Evolutionary conservation across 2,113 vertebrate species (phyloP).

Genomic region (Pao palembangensis): DNA sequence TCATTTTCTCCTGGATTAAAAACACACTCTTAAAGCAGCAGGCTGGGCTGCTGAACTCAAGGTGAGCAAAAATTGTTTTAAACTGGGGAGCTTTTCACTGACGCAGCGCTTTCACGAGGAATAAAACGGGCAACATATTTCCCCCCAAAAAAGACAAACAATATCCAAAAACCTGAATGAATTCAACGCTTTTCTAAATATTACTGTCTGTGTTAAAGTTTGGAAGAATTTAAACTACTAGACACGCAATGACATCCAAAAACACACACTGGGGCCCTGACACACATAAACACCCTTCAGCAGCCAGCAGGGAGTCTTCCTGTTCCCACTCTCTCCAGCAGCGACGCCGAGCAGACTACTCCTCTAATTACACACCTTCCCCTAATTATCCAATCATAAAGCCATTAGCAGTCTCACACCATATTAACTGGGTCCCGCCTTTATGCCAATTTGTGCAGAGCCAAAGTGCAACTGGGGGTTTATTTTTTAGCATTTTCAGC

Average conservation of each 20-base stretch:
- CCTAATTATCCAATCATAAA: conserved; percentile 82
- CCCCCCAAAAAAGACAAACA: neutral
- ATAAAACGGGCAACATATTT: too few species aligned
- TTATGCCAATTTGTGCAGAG: conserved; percentile 57
- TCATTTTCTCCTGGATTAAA: conserved; percentile 93
- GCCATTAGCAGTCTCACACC: conserved; percentile 80
- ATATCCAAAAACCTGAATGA: neutral
- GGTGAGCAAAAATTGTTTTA: neutral
- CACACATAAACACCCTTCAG: conserved; percentile 70
- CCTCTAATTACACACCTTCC: conserved; percentile 76
- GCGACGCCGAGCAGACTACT: conserved; percentile 62
- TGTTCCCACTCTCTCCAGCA: conserved; percentile 62
- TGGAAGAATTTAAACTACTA: conserved; percentile 57
- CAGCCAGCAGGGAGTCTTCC: conserved; percentile 72
- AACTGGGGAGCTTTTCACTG: neutral
- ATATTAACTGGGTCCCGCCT: conserved; percentile 75
- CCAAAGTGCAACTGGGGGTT: conserved; percentile 50
- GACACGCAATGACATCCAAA: conserved; percentile 63
- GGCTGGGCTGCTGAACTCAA: conserved; percentile 47
- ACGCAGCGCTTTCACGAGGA: too few species aligned
- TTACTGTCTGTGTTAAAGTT: too few species aligned
- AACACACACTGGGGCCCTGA: conserved; percentile 52
- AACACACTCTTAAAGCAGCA: conserved; percentile 87
- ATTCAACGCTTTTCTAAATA: too few species aligned
- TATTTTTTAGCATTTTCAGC: neutral